Base-by-base conservation (phyloP, 2,888 invertebrate genomes). In the Plebejus argus region DNA sequence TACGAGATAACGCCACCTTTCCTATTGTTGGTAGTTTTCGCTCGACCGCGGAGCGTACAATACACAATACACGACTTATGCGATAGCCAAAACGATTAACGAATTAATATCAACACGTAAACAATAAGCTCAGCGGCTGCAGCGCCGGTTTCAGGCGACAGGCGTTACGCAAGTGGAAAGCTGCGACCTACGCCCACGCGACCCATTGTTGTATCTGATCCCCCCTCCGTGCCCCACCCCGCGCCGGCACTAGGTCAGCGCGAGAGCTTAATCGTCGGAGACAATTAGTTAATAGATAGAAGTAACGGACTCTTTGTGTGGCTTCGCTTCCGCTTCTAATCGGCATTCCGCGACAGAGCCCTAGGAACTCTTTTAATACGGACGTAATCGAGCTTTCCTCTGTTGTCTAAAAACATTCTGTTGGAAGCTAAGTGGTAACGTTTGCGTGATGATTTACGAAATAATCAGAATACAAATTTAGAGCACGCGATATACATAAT, bases 141-240 rank as follows among this genome's bases (percentile, higher is more conserved):
- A 58, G 58, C 58, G 58, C n/a, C 45, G 72, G 35, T 35, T 58
- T 12, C 18, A 56, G 35, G 28, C 53, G 58, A 28, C 18, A 56
- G 35, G 28, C 53, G 58, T 77, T 77, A 35, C 35, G 56, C 20
- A 77, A 77, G 58, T 74, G 72, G 77, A 77, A 77, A 77, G 77
- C 77, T 77, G 45, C 58, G 74, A 28, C 72, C 72, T 49, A 72
- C 71, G 49, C 72, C 72, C 72, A 72, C 71, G 20, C 74, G 53
- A 74, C 56, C 74, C 72, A 77, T 77, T 77, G 77, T 77, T 72
- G 45, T 28, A 28, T 28, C 28, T 28, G 28, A 28, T 28, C 8
- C n/a, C 72, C 18, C 70, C 35, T 35, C 35, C 18, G 8, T n/a
- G 18, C 5, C 7, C 8, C 70, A 35, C n/a, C n/a, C 70, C 35